Conservation (phyloP, 2,797 vertebrate species). For the Remorina albescens region DNA sequence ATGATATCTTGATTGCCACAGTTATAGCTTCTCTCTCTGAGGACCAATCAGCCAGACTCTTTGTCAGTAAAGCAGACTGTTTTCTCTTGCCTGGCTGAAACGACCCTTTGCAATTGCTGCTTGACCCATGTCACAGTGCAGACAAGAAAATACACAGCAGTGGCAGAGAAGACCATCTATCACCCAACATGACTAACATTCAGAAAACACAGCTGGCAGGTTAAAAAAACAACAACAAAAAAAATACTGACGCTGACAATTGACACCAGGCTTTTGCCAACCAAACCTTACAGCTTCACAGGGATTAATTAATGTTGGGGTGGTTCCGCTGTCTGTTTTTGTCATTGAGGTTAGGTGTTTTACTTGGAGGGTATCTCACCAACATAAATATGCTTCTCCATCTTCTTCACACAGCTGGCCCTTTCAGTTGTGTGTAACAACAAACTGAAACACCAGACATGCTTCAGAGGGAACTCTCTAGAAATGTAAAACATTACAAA, state of each 20-base stretch:
- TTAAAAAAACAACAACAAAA: background rate
- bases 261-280: background rate
- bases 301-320: background rate
- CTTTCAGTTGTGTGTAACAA: no score
- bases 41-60: constrained; percentile 75
- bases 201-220: constrained; percentile 27
- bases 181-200: constrained; percentile 28
- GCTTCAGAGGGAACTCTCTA: background rate
- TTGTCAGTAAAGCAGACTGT: constrained; percentile 75
- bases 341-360: background rate
- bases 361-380: background rate
- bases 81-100: constrained; percentile 66
- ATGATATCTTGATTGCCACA: constrained; percentile 71
- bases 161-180: constrained; percentile 31
- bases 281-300: background rate
- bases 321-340: no score
- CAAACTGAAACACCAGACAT: background rate
- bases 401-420: background rate
- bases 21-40: constrained; percentile 75
- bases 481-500: background rate
- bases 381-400: background rate
- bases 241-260: constrained; percentile 1
- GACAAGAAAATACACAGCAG: constrained; percentile 63
- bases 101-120: constrained; percentile 72
- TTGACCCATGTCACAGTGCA: constrained; percentile 68